Percentiles rank a stretch among this genome's conserved stretches.
These are phyloP conservation scores for Agriotes lineatus DNA, from an alignment of 2,888 invertebrate genomes.

Conservation along the genomic window DNA sequence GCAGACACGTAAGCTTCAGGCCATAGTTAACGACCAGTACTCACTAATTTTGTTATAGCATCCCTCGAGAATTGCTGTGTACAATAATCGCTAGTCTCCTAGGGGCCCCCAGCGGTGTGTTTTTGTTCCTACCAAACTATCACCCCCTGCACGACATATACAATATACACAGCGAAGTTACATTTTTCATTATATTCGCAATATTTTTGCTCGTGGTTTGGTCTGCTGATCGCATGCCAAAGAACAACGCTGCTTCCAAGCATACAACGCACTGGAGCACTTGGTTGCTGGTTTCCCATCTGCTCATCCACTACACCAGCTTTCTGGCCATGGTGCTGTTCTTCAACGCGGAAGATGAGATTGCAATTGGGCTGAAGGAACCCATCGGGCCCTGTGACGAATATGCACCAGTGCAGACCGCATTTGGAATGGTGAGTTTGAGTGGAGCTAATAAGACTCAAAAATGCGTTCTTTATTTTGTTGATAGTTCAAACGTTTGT, in stretches of 20 bases:
- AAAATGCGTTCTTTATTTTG: too few species aligned
- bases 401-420: constrained; percentile 71
- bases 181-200: constrained; percentile 74
- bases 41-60: too few species aligned
- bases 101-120: constrained; percentile 80
- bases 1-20: constrained; percentile 69
- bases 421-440: constrained; percentile 77
- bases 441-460: too few species aligned
- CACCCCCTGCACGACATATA: constrained; percentile 81
- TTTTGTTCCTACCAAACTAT: constrained; percentile 80
- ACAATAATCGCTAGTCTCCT: constrained; percentile 72
- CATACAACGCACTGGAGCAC: constrained; percentile 56
- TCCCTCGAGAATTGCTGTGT: constrained; percentile 69
- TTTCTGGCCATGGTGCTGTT: constrained; percentile 75
- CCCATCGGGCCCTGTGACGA: constrained; percentile 80
- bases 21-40: neutral
- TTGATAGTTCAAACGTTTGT: too few species aligned
- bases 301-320: constrained; percentile 73
- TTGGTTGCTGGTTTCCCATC: constrained; percentile 65
- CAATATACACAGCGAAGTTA: constrained; percentile 79
- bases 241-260: constrained; percentile 49
- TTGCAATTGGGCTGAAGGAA: constrained; percentile 80
- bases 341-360: constrained; percentile 76
- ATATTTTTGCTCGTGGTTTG: constrained; percentile 73
- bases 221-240: constrained; percentile 70